Percentiles rank a stretch among this genome's conserved stretches.
Evolutionary conservation across 2,888 invertebrate species (phyloP).

Genomic region (Pammene fasciana): DNA sequence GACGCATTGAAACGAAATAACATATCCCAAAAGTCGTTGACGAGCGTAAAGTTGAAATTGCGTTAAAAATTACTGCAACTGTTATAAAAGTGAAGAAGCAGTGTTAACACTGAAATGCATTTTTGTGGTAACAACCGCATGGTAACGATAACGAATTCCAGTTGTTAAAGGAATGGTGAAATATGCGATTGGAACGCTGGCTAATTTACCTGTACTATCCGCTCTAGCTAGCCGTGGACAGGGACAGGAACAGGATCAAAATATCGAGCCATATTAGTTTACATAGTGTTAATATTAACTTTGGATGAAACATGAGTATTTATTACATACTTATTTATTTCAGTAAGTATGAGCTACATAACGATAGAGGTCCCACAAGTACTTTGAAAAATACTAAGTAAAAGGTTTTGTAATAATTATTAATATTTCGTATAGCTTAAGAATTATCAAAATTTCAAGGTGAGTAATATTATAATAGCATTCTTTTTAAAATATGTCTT

Average conservation of each 20-base stretch:
- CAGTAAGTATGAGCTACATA: slow-evolving; percentile 60
- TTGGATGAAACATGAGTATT: slow-evolving; percentile 45
- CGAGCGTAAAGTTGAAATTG: background rate
- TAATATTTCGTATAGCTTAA: slow-evolving; percentile 10
- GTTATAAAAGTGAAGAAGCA: too few species aligned
- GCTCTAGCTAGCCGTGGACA: slow-evolving; percentile 33
- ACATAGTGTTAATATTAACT: slow-evolving; percentile 30
- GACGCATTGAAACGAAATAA: background rate
- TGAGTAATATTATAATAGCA: background rate
- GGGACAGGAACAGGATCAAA: slow-evolving; percentile 30
- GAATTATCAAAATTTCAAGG: slow-evolving; percentile 1
- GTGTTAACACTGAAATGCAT: background rate
- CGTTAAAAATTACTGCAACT: background rate
- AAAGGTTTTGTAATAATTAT: slow-evolving; percentile 31
- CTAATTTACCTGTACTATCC: slow-evolving; percentile 21
- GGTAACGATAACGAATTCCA: background rate
- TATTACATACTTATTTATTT: slow-evolving; percentile 54
- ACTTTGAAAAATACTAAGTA: slow-evolving; percentile 61
- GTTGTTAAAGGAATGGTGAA: background rate
- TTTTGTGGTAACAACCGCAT: background rate
- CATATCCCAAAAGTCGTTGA: background rate
- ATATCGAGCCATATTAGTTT: slow-evolving; percentile 18
- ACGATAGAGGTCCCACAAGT: slow-evolving; percentile 76
- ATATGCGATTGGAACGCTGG: background rate
- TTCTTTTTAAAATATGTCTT: background rate